Base-by-base conservation (phyloP, 2,888 invertebrate species). In the Cryptocheilus praepositus region DNA sequence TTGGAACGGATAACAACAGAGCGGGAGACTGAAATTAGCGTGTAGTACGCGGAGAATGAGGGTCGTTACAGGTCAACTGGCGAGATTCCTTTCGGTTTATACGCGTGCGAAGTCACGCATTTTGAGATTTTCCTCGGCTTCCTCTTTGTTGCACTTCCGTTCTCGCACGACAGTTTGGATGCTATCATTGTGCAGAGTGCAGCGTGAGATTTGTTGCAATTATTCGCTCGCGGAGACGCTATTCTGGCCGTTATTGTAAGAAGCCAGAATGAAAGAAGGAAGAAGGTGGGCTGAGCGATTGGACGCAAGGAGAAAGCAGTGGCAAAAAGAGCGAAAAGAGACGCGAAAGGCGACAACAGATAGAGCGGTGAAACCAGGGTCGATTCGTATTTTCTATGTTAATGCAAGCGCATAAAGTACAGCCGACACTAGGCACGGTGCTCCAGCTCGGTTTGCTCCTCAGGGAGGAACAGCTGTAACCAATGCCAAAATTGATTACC, bases 351-450 rank as follows among this genome's bases (percentile, higher is more conserved):
- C 28, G 46, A 56, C 15, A 60, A 45, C 21, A 28, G 45, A 3
- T 43, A 51, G 25, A n/a, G 5, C 25, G 43, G 16, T 43, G 13
- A 45, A 25, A 56, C 13, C 54, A 51, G 43, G 58, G 70, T 65
- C 72, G 58, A 84, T 84, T 81, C 81, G 83, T 84, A 84, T 83
- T 81, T 83, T 81, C 78, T 82, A 84, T 84, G 84, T 84, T 85
- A 85, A 85, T 85, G 81, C 72, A 59, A 70, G 61, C 64, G 61
- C 79, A 82, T 85, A 85, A 85, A 85, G 75, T 78, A 81, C 76
- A 75, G 71, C 75, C 75, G 74, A 76, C 69, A 67, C 70, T 76
- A 80, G 70, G 75, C 76, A 69, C 78, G 64, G 63, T 43, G 58
- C 64, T 68, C 43, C 71, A 67, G 44, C 61, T 59, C 55, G 53